Conservation (phyloP, 1,140 invertebrate genomes). For the Diorhabda carinulata region DNA sequence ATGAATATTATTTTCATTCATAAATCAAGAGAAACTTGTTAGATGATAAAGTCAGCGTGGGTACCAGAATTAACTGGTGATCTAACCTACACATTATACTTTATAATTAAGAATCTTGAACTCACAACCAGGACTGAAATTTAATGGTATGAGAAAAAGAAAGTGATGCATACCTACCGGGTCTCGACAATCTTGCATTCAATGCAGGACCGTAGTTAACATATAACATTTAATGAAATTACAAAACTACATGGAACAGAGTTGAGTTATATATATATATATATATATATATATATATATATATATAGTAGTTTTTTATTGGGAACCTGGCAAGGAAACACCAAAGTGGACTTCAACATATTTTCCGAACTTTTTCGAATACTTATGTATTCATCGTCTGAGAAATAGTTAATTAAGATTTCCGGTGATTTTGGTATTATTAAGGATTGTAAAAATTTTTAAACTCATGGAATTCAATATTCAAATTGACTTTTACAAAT, state of each 20-base stretch:
- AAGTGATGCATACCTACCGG: conserved; percentile 1
- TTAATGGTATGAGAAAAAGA: conserved; percentile 1
- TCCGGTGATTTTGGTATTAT: no score
- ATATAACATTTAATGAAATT: neutral
- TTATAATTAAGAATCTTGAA: neutral
- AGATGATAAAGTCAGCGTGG: neutral
- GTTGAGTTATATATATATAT: neutral
- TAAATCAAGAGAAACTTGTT: neutral
- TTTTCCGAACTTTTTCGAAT: no score
- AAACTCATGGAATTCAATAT: no score
- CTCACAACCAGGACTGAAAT: neutral
- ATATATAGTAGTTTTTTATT: neutral
- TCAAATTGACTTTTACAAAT: no score
- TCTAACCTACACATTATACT: neutral
- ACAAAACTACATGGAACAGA: neutral
- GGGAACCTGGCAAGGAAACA: no score
- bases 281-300: neutral
- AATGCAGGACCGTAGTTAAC: neutral
- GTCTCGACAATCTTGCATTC: neutral
- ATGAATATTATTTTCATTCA: neutral
- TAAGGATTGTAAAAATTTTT: no score
- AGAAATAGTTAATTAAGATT: no score
- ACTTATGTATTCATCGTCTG: no score
- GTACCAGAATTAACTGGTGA: neutral
- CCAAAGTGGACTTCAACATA: no score